Conservation (phyloP, 1,140 invertebrate species). For the Acromyrmex charruanus region DNA sequence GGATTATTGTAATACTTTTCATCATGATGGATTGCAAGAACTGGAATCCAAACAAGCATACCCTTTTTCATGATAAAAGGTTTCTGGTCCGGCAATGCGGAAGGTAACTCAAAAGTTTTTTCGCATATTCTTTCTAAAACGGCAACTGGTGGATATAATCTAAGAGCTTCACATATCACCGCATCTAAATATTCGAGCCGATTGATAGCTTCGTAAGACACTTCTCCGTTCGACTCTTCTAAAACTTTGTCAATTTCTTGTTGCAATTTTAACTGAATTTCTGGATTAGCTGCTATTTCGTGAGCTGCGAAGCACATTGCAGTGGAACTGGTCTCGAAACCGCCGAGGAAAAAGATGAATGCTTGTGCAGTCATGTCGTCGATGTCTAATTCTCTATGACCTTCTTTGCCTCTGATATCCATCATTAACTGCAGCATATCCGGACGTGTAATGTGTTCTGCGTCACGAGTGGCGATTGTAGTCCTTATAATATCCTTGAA, state of each 20-base stretch:
- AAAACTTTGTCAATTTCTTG: conserved; percentile 86
- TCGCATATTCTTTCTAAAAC: conserved; percentile 85
- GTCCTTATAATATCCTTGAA: too few relatives aligned
- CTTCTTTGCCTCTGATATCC: too few relatives aligned
- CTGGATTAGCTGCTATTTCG: conserved; percentile 87
- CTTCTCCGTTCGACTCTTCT: conserved; percentile 79
- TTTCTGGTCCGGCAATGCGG: conserved; percentile 19
- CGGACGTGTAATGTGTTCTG: too few relatives aligned
- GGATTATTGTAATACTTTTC: conserved; percentile 49
- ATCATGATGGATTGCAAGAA: conserved; percentile 20
- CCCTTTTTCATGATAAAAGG: conserved; percentile 40
- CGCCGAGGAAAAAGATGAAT: conserved; percentile 86
- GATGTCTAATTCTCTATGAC: conserved; percentile 69
- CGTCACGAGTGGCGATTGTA: too few relatives aligned
- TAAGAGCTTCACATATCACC: conserved; percentile 86
- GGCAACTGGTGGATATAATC: conserved; percentile 87
- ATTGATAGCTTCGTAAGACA: conserved; percentile 83
- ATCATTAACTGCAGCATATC: too few relatives aligned
- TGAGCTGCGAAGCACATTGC: conserved; percentile 82
- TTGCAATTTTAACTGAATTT: conserved; percentile 87
- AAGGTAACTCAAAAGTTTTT: conserved; percentile 81
- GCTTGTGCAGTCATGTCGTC: conserved; percentile 85
- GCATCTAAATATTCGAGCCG: conserved; percentile 85
- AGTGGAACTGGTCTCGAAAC: conserved; percentile 85
- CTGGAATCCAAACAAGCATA: conserved; percentile 24